Evolutionary conservation across 2,113 vertebrate species (phyloP), one percentile per base, ranked within the genome.

Genomic region (Prunella himalayana): DNA sequence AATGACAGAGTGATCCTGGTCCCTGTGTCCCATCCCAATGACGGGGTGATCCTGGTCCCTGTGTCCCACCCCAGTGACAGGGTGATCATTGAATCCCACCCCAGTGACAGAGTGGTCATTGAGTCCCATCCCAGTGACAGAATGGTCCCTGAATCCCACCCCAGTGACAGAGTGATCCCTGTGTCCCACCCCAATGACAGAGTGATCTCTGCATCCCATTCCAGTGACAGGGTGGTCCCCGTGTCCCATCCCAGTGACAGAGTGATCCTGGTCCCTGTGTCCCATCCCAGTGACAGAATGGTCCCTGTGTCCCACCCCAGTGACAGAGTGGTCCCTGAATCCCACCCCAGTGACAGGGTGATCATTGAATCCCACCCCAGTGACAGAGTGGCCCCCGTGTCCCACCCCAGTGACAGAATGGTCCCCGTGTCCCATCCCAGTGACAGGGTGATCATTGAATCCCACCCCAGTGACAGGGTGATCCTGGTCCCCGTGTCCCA

Each of bases 61-160:
- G 6, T 3, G 2, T 57, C 41, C 39, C 39, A 27, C 1, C 12
- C 30, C 50, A 24, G 35, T 22, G 54, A n/a, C 54, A 56, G 22
- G 0, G 6, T 11, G 22, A 0, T 37, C 37, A 37, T 37, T 37
- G 37, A 37, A 37, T 68, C 65, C 44, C 45, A 35, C 7, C n/a
- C 47, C 27, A 22, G 35, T 11, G 35, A 16, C 35, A 51, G 10
- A 1, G 20, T 30, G 20, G 5, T 42, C 20, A 5, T 13, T 31
- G 7, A 2, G 8, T 41, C 42, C n/a, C 33, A 30, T 2, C 33
- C 47, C 25, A 27, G 49, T 50, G 49, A 25, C 47, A 49, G 23
- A 4, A 7, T 10, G 27, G 1, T 49, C 23, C 33, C 45, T 15
- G 13, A 0, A 2, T 28, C 19, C 10, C 7, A 22, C 3, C 25